Conservation (phyloP, 2,797 vertebrate genomes). For the Perdix hodgsoniae region DNA sequence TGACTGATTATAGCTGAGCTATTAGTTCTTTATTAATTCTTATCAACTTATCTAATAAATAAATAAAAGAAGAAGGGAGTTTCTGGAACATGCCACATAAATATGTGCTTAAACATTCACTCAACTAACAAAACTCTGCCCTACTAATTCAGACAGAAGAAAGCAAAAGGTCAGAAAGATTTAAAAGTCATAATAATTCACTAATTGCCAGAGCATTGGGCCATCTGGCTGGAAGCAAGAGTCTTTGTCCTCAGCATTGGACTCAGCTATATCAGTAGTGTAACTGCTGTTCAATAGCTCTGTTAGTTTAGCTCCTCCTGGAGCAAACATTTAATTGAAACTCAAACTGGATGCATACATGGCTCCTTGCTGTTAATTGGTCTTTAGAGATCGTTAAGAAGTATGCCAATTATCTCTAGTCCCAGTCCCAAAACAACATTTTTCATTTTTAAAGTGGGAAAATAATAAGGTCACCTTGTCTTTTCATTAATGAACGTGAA, state of each 20-base stretch:
- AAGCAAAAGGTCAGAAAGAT: slow-evolving; percentile 70
- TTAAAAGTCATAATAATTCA: slow-evolving; percentile 60
- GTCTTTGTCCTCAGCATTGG: slow-evolving; percentile 34
- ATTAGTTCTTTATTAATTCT: not conserved
- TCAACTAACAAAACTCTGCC: not conserved
- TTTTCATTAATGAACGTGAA: slow-evolving; percentile 18
- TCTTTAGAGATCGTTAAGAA: slow-evolving; percentile 68
- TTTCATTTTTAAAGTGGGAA: not conserved
- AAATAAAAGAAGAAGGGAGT: not conserved
- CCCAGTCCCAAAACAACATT: slow-evolving; percentile 20
- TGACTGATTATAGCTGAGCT: not conserved
- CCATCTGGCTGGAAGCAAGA: slow-evolving; percentile 33
- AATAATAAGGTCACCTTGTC: slow-evolving; percentile 65
- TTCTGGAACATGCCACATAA: not conserved
- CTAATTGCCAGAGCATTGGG: slow-evolving; percentile 42
- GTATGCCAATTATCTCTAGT: slow-evolving; percentile 60
- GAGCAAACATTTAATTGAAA: slow-evolving; percentile 74
- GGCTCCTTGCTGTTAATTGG: slow-evolving; percentile 69
- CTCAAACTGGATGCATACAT: slow-evolving; percentile 21
- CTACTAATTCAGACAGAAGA: slow-evolving; percentile 13
- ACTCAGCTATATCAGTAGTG: slow-evolving; percentile 25
- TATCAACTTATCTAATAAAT: not conserved
- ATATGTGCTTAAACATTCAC: not conserved
- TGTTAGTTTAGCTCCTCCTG: slow-evolving; percentile 44
- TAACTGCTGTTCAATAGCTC: slow-evolving; percentile 7